Conservation (phyloP, 1,140 invertebrate species). For the Formica exsecta region DNA sequence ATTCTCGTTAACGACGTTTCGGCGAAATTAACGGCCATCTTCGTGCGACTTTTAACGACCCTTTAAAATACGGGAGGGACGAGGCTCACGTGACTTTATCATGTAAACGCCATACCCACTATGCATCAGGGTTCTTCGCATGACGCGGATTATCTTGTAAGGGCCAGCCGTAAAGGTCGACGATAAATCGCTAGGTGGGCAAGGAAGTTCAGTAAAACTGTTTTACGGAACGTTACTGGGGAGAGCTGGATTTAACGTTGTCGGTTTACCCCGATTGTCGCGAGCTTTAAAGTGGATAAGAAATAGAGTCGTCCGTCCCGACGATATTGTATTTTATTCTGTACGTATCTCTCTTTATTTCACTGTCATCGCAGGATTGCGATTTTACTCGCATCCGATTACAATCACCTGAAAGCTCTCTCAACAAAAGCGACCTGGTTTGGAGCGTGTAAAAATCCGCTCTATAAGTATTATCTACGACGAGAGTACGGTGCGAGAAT, state of each 20-base stretch:
- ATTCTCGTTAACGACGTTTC: slow-evolving; percentile 51
- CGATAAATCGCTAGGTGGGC: slow-evolving; percentile 71
- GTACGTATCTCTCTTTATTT: slow-evolving; percentile 52
- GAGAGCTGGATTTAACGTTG: slow-evolving; percentile 72
- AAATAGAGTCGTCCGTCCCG: slow-evolving; percentile 28
- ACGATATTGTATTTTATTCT: slow-evolving; percentile 55
- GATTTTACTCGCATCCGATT: slow-evolving; percentile 29
- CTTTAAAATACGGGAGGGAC: slow-evolving; percentile 46
- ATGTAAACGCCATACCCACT: slow-evolving; percentile 59
- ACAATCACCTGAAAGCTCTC: background rate
- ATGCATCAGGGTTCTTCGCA: slow-evolving; percentile 64
- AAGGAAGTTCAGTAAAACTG: slow-evolving; percentile 75
- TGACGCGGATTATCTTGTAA: slow-evolving; percentile 72
- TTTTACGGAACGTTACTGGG: slow-evolving; percentile 69
- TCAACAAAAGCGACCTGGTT: slow-evolving; percentile 2
- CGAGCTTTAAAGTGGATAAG: slow-evolving; percentile 57
- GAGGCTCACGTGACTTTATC: slow-evolving; percentile 57
- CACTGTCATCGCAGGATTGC: background rate
- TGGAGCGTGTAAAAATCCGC: background rate
- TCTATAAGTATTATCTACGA: background rate
- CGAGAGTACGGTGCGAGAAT: background rate
- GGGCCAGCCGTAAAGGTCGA: slow-evolving; percentile 66
- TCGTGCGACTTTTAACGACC: slow-evolving; percentile 56
- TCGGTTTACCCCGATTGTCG: slow-evolving; percentile 65
- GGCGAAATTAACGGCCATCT: slow-evolving; percentile 50